Evolutionary conservation across 2,888 invertebrate genomes (phyloP).

Genomic region (Ethmia dodecea): DNA sequence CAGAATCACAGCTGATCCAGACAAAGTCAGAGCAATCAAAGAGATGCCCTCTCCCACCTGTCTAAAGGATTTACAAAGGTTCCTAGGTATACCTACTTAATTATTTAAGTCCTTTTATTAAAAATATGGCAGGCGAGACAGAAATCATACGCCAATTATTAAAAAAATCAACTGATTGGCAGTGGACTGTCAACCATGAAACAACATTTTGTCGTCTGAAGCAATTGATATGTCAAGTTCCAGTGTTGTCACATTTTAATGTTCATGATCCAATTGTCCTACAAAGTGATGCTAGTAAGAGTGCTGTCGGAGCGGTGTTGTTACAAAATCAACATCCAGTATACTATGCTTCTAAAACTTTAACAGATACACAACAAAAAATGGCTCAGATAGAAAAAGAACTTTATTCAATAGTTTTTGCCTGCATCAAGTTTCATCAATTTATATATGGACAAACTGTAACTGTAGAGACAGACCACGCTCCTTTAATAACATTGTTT

Average conservation of each 20-base stretch:
- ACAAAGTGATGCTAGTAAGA: conserved; percentile 3
- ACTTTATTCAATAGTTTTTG: conserved; percentile 6
- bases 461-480: conserved; percentile 7
- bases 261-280: conserved; percentile 4
- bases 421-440: conserved; percentile 8
- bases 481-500: conserved; percentile 3
- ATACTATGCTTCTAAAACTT: conserved; percentile 5
- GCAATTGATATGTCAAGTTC: conserved; percentile 1
- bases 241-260: conserved; percentile 7
- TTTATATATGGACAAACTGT: conserved; percentile 8
- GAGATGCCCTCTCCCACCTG: too few species aligned
- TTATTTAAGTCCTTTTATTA: too few species aligned
- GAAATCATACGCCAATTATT: neutral
- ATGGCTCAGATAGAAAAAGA: conserved; percentile 10
- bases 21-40: too few species aligned
- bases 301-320: too few species aligned
- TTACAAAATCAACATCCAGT: conserved; percentile 7
- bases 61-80: too few species aligned
- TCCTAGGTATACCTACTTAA: too few species aligned
- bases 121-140: too few species aligned
- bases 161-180: neutral
- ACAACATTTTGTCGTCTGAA: neutral
- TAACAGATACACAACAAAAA: conserved; percentile 2
- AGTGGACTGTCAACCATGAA: neutral
- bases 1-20: too few species aligned